These are phyloP conservation scores for Phrynocephalus forsythii DNA, from an alignment of 2,797 vertebrate species.

Conservation along the genomic window DNA sequence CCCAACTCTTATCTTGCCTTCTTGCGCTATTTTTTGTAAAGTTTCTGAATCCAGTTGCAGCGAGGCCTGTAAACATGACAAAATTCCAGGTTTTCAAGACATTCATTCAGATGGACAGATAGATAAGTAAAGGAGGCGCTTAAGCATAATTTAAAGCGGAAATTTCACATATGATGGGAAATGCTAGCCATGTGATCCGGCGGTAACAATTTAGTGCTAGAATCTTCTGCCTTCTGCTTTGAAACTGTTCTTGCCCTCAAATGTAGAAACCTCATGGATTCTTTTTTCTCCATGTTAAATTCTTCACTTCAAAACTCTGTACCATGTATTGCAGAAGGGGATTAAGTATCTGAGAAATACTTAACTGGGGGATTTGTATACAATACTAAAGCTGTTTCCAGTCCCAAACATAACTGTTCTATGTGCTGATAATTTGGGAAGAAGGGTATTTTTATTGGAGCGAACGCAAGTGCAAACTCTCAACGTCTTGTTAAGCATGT, in stretches of 20 bases:
- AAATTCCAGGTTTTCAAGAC: slow-evolving; percentile 76
- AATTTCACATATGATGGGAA: slow-evolving; percentile 49
- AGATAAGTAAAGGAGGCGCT: slow-evolving; percentile 35
- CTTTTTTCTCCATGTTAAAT: slow-evolving; percentile 51
- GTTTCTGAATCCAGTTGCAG: slow-evolving; percentile 68
- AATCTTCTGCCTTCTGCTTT: slow-evolving; percentile 58
- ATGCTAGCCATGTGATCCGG: slow-evolving; percentile 61
- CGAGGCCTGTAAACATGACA: slow-evolving; percentile 74
- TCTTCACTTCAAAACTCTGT: slow-evolving; percentile 54
- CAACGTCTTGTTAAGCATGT: neutral
- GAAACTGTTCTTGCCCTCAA: slow-evolving; percentile 64
- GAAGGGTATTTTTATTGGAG: slow-evolving; percentile 34
- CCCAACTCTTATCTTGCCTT: slow-evolving; percentile 79
- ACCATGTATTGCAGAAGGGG: slow-evolving; percentile 57
- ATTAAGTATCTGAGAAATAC: slow-evolving; percentile 40
- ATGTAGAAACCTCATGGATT: slow-evolving; percentile 45
- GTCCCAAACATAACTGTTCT: slow-evolving; percentile 51
- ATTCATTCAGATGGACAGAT: slow-evolving; percentile 68
- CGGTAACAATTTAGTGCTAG: slow-evolving; percentile 54
- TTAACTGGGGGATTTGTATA: slow-evolving; percentile 52
- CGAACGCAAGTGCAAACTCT: neutral
- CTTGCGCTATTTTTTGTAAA: slow-evolving; percentile 24
- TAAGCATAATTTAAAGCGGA: slow-evolving; percentile 49
- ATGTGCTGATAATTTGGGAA: slow-evolving; percentile 42
- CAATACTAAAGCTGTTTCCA: slow-evolving; percentile 38